Conservation (phyloP, 2,113 vertebrate species). For the Archocentrus centrarchus region DNA sequence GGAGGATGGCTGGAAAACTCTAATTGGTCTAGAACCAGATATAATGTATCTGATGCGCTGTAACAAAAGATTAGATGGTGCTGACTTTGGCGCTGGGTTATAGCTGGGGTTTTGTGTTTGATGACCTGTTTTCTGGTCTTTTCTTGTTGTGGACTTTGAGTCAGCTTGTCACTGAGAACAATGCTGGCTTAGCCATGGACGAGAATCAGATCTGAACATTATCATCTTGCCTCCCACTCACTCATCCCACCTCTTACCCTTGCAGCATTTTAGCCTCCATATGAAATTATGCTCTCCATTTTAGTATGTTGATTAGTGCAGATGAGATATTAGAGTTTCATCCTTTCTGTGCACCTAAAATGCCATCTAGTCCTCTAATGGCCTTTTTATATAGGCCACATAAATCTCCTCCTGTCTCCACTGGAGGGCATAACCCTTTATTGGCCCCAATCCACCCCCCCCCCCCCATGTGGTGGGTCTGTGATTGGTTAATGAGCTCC, state of each 20-base stretch:
- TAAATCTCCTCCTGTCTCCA: slow-evolving; percentile 76
- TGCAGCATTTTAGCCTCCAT: slow-evolving; percentile 46
- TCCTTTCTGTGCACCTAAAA: slow-evolving; percentile 61
- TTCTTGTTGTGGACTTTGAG: slow-evolving; percentile 36
- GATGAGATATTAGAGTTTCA: slow-evolving; percentile 64
- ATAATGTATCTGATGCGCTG: slow-evolving; percentile 34
- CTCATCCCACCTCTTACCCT: slow-evolving; percentile 39
- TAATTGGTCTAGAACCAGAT: slow-evolving; percentile 63
- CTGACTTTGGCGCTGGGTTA: slow-evolving; percentile 20
- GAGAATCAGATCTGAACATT: slow-evolving; percentile 34
- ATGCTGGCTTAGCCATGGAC: slow-evolving; percentile 31
- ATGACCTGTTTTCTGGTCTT: slow-evolving; percentile 40
- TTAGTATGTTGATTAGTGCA: slow-evolving; percentile 66
- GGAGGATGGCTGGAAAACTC: slow-evolving; percentile 40
- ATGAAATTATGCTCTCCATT: slow-evolving; percentile 41
- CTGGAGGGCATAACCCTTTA: slow-evolving; percentile 54
- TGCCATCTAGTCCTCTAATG: slow-evolving; percentile 74
- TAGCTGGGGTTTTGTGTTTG: not conserved
- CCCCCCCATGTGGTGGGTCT: slow-evolving; percentile 5
- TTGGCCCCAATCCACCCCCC: slow-evolving; percentile 54
- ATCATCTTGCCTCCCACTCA: slow-evolving; percentile 29
- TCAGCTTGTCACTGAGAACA: slow-evolving; percentile 55
- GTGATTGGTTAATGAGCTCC: slow-evolving; percentile 74
- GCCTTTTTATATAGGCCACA: slow-evolving; percentile 72
- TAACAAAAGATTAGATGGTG: slow-evolving; percentile 40